phyloP scores from a whole-genome alignment of 2,113 vertebrate species.

The Hemibagrus wyckioides region DNA sequence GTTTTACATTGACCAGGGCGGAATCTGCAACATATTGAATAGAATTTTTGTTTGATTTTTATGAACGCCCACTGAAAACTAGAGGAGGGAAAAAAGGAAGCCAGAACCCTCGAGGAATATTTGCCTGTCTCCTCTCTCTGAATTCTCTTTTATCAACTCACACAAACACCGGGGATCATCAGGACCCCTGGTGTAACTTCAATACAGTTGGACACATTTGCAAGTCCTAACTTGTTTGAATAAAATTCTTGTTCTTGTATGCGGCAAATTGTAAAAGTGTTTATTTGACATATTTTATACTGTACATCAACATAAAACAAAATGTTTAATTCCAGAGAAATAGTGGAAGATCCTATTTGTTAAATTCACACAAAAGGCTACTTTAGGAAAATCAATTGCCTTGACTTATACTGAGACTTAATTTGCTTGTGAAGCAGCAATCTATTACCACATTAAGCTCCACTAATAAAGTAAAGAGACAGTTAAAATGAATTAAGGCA shows the following conservation, averaged over 20 bases:
- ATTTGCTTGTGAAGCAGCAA: conserved; percentile 1
- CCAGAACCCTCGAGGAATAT: background rate
- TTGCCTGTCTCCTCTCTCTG: background rate
- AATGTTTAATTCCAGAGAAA: background rate
- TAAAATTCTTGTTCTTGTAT: background rate
- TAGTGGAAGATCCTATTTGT: background rate
- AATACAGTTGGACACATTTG: background rate
- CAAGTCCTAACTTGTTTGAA: background rate
- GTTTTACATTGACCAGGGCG: too few relatives aligned
- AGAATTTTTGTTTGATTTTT: too few relatives aligned
- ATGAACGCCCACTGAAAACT: too few relatives aligned
- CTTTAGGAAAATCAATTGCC: background rate
- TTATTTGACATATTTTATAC: background rate
- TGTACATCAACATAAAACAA: background rate
- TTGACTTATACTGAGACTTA: background rate
- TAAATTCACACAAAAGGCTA: background rate
- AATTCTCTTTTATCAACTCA: background rate
- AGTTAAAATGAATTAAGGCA: conserved; percentile 5
- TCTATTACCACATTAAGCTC: background rate
- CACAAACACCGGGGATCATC: background rate
- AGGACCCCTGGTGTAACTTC: background rate
- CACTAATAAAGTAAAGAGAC: background rate
- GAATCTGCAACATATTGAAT: too few relatives aligned
- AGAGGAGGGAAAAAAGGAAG: too few relatives aligned
- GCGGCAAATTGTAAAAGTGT: background rate